phyloP scores from a whole-genome alignment of 1,140 invertebrate genomes.

The Parasteatoda tepidariorum region DNA sequence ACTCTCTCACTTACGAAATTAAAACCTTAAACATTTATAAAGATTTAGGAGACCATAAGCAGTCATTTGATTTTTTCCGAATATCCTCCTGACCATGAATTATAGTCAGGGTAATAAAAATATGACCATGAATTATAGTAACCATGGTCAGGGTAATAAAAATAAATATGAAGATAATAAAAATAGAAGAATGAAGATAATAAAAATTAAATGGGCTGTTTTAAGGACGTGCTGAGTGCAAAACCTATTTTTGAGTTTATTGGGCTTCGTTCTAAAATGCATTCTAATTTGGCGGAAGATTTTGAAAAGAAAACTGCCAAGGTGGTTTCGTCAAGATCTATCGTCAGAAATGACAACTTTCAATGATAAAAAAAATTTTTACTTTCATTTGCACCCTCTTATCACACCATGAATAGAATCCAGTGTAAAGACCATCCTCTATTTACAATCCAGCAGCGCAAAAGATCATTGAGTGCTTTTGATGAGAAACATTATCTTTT shows the following conservation, averaged over 20 bases:
- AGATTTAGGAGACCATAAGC: neutral
- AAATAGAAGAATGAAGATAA: too few species aligned
- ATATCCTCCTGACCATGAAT: conserved; percentile 9
- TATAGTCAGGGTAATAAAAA: too few species aligned
- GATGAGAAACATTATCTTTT: neutral
- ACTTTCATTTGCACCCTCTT: neutral
- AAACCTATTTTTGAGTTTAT: conserved; percentile 38
- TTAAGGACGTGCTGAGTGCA: conserved; percentile 26
- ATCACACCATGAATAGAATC: neutral
- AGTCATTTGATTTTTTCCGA: conserved; percentile 13
- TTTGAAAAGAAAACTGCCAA: conserved; percentile 24
- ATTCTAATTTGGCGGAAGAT: neutral
- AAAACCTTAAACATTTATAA: neutral
- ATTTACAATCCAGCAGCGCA: neutral
- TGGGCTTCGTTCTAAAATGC: conserved; percentile 9
- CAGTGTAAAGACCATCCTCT: neutral
- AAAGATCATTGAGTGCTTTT: neutral
- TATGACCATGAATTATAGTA: too few species aligned
- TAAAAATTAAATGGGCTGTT: conserved; percentile 26
- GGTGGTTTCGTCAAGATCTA: neutral
- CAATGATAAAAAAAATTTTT: conserved; percentile 1
- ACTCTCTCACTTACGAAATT: conserved; percentile 2
- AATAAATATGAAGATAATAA: too few species aligned
- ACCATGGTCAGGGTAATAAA: too few species aligned
- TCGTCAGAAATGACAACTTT: neutral